Base-by-base conservation (phyloP, 2,113 vertebrate genomes). In the Seriola rivoliana region DNA sequence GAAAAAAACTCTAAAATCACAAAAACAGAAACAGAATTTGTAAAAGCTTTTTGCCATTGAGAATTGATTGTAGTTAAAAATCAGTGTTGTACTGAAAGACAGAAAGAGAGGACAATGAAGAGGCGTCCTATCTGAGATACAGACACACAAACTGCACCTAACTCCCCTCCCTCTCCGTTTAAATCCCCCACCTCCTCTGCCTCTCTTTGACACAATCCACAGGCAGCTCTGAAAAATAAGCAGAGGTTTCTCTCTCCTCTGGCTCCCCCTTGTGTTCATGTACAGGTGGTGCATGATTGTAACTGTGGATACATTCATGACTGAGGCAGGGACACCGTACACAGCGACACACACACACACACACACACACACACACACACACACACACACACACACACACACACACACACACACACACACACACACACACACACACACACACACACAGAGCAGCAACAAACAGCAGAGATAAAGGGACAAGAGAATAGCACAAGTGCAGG, bases 21-120 rank as follows among this genome's bases (percentile, higher is more conserved):
- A 87, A 69, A 80, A 81, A 64, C 52, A 46, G 2, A 80, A 29
- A 66, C 16, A 34, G 29, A 67, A 71, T 72, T 14, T 60, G 48
- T 71, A 69, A 90, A 89, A 88, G 55, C 58, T 57, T 36, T 59
- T 34, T 11, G 54, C 80, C 25, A 73, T 25, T 71, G 74, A 68
- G 75, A 71, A 89, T 66, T 5, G 46, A 88, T 57, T 80, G 79
- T 38, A 76, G 55, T 89, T 78, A 84, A 88, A 89, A 88, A 80
- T 63, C 40, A 60, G 52, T 83, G 34, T 55, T 69, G 80, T 86
- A 79, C 81, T 32, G 57, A 85, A 66, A 79, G 52, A 82, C 32
- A 8, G 42, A 57, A 52, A n/a, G 23, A 81, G 38, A 78, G 21
- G 72, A 44, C 4, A 32, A 76, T 2, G 54, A 44, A 6, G 50